Evolutionary conservation across 2,113 vertebrate genomes (phyloP), one percentile per base, ranked within the genome.

Genomic region (Thalassarche chlororhynchos): DNA sequence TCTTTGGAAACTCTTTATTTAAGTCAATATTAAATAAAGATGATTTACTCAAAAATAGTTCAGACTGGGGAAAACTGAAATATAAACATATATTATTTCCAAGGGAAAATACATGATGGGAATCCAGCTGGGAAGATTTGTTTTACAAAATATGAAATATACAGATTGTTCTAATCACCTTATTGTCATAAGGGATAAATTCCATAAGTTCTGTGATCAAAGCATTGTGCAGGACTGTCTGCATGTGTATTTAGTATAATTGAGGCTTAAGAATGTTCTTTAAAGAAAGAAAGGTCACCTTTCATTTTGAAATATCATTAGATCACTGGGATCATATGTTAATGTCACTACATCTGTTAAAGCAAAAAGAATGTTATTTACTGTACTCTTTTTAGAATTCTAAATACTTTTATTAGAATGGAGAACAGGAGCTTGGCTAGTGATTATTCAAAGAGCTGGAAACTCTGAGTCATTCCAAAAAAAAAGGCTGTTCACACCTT

Each of bases 181-280:
- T 94, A 95, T 95, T 92, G 89, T 92, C 92, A 85, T 77, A 76
- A 87, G n/a, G 46, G n/a, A 92, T 97, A 91, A 93, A 81, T 89
- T 76, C 70, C 66, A 1, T 89, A 71, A 75, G 10, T 92, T 93
- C 78, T 90, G 31, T 85, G 93, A 97, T 97, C 93, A 97, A 97
- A 97, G 94, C 76, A 78, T 66, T 88, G 17, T 28, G 51, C 78
- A 88, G 46, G 57, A 88, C 42, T 94, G 62, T 34, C 68, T 92
- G 44, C 17, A 64, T 77, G 58, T 90, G 68, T 80, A 65, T 86
- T 94, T 77, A 90, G 46, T 46, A 62, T 84, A 97, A 84, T 8
- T 62, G 82, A 90, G 66, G 75, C 28, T 89, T 95, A 89, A 60
- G 52, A 84, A 75, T 51, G 40, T 58, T 91, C 61, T 92, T 60